phyloP scores from a whole-genome alignment of 2,113 vertebrate species.

The Perognathus longimembris region DNA sequence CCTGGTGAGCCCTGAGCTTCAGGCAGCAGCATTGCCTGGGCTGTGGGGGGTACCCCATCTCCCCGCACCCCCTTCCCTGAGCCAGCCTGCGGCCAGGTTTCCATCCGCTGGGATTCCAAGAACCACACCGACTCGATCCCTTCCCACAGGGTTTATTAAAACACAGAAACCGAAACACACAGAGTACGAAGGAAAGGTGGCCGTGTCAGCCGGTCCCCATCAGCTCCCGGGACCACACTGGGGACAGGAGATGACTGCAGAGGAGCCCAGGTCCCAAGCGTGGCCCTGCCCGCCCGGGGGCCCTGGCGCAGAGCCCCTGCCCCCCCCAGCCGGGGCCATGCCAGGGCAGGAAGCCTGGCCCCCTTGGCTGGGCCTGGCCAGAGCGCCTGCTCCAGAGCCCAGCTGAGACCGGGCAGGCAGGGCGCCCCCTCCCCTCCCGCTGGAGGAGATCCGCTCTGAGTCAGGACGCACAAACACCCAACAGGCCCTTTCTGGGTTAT shows the following conservation, averaged over 20 bases:
- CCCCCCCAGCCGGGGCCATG: not conserved
- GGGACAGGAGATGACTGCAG: not conserved
- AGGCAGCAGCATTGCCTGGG: accelerated
- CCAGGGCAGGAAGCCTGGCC: not conserved
- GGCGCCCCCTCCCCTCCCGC: not conserved
- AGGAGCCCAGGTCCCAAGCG: not conserved
- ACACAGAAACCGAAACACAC: constrained; percentile 87
- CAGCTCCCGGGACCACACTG: not conserved
- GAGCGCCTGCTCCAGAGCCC: too few relatives aligned
- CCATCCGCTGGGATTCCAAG: accelerated
- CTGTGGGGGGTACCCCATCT: accelerated
- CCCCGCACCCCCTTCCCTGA: not conserved
- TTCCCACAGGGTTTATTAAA: constrained; percentile 89
- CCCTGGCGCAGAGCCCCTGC: not conserved
- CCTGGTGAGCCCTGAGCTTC: not conserved
- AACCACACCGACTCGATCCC: not conserved
- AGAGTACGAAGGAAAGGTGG: constrained; percentile 80
- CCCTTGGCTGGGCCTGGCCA: not conserved
- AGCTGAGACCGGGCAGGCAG: not conserved
- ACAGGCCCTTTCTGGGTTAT: constrained; percentile 75
- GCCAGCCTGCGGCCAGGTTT: too few relatives aligned
- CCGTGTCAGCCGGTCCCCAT: constrained; percentile 25
- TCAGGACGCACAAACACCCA: constrained; percentile 73
- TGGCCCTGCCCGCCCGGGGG: not conserved
- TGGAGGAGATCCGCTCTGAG: constrained; percentile 4